Evolutionary conservation across 2,888 invertebrate species (phyloP).

Genomic region (Drosophila limbata): DNA sequence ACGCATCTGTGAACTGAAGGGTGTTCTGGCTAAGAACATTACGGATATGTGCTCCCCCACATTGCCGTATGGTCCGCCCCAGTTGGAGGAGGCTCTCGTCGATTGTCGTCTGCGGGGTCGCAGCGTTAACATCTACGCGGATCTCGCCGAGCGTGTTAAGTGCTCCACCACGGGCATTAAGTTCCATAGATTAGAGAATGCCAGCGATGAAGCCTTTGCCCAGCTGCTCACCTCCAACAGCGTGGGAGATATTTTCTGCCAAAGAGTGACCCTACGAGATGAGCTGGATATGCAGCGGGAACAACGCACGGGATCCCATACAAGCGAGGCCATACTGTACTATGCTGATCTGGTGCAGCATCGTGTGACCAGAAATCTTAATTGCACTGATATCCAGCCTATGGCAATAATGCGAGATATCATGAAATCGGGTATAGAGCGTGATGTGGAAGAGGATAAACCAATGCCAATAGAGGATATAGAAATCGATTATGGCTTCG

Average conservation of each 20-base stretch:
- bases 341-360: conserved; percentile 61
- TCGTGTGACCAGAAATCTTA: conserved; percentile 37
- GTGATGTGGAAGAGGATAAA: conserved; percentile 34
- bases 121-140: conserved; percentile 63
- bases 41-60: conserved; percentile 56
- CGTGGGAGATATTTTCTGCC: conserved; percentile 79
- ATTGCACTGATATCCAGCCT: conserved; percentile 64
- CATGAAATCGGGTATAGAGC: conserved; percentile 24
- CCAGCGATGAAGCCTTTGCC: conserved; percentile 51
- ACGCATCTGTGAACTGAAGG: conserved; percentile 74
- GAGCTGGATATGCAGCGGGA: conserved; percentile 39
- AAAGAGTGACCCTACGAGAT: conserved; percentile 53
- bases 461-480: conserved; percentile 44
- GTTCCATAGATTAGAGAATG: conserved; percentile 52
- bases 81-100: conserved; percentile 67
- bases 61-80: conserved; percentile 78
- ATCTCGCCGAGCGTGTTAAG: conserved; percentile 71
- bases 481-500: conserved; percentile 53
- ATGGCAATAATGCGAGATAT: conserved; percentile 60
- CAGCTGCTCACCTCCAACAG: conserved; percentile 78
- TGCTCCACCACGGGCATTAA: conserved; percentile 77
- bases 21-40: conserved; percentile 21
- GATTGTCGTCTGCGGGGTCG: conserved; percentile 64
- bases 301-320: conserved; percentile 54
- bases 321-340: conserved; percentile 60